Base-by-base conservation (phyloP, 2,113 vertebrate species). In the Pterocles gutturalis region DNA sequence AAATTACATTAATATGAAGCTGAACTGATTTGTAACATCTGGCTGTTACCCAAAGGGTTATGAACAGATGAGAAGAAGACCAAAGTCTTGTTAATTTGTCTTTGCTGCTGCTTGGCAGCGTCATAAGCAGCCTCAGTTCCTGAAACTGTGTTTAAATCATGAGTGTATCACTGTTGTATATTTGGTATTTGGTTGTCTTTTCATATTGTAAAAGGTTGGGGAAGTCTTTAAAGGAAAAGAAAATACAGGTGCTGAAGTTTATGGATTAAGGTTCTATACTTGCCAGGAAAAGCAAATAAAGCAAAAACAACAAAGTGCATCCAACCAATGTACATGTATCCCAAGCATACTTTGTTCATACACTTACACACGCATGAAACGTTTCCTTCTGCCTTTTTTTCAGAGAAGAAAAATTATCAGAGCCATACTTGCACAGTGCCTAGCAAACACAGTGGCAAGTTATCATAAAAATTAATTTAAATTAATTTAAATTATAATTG, bases 1-100 rank as follows among this genome's bases (percentile, higher is more conserved):
- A 48, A 66, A 15, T 78, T 1, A 38, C 18, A 5, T 64, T 82
- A 79, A 62, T 53, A 38, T 84, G 85, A 89, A 81, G n/a, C 51
- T 64, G 76, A 86, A 71, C 58, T 83, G 55, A 71, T 86, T 93
- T 77, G 51, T 92, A 72, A 61, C 83, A 93, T 89, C 83, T 95
- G 85, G 17, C 64, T 78, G 5, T 81, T 87, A 55, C 60, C 79
- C 67, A 83, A 58, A 92, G 69, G 13, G 1, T 60, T 90, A 38
- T 26, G 33, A 73, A 81, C 38, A 92, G 65, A 60, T 3, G 3
- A 96, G 34, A 55, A 86, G 69, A 95, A 64, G 9, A 28, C 20
- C 11, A 43, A 81, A 85, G 33, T 93, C 43, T 87, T 90, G 5
- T 65, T 94, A 88, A 70, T 93, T 96, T 94, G 51, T 62, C 51